Percentiles rank a stretch among this genome's conserved stretches.
These are phyloP conservation scores for Pseudomyrmex sp. DNA, from an alignment of 1,140 invertebrate genomes.

Conservation along the genomic window DNA sequence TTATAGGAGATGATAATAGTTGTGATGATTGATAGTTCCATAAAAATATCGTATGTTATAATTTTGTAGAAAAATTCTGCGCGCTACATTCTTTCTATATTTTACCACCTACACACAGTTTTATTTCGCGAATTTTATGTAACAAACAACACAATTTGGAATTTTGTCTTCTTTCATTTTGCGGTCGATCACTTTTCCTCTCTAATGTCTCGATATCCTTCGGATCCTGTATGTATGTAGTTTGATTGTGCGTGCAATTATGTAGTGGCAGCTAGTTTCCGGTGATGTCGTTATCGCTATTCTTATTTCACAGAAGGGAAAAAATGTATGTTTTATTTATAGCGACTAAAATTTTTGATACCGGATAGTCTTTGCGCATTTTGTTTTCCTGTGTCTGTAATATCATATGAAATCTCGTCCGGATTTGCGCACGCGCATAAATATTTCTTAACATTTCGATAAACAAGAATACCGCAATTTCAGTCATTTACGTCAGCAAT, in stretches of 20 bases:
- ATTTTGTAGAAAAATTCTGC: constrained; percentile 3
- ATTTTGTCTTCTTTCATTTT: not conserved
- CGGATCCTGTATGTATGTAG: not conserved
- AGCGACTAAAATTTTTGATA: not conserved
- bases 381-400: not conserved
- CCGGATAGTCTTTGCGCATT: not conserved
- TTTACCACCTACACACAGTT: too few species aligned
- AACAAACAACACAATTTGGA: not conserved
- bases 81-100: not conserved
- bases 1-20: constrained; percentile 5
- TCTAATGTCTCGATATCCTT: not conserved
- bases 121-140: too few species aligned
- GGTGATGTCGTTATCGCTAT: not conserved
- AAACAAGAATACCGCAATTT: constrained; percentile 22
- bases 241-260: constrained; percentile 16
- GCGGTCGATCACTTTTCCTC: not conserved
- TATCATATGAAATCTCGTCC: not conserved
- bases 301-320: constrained; percentile 14
- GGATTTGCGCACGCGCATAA: not conserved
- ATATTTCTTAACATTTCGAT: not conserved
- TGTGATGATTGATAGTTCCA: not conserved
- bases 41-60: constrained; percentile 5
- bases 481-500: constrained; percentile 39
- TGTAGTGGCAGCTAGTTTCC: not conserved
- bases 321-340: not conserved